Percentiles rank a stretch among this genome's conserved stretches.
Conservation (phyloP, 2,888 invertebrate species). For the Polia nebulosa region DNA sequence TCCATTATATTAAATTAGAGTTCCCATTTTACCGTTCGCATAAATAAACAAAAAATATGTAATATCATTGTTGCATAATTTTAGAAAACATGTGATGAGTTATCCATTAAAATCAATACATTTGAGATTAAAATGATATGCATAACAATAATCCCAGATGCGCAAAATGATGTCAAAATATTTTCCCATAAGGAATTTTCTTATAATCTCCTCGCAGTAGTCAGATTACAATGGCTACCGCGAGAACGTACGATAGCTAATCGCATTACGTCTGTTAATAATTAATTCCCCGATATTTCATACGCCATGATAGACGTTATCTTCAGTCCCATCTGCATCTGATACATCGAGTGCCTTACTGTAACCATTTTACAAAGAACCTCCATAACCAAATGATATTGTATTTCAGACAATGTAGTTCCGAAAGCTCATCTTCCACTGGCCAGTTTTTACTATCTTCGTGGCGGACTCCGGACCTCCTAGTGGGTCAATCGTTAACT, state of each 20-base stretch:
- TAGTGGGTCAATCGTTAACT: conserved; percentile 84
- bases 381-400: conserved; percentile 46
- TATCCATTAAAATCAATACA: conserved; percentile 6
- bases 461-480: conserved; percentile 80
- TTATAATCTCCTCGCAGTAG: conserved; percentile 72
- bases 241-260: conserved; percentile 82
- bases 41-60: neutral
- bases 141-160: conserved; percentile 25
- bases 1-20: too few species aligned
- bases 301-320: conserved; percentile 84
- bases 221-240: conserved; percentile 82
- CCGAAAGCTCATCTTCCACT: conserved; percentile 66
- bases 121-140: neutral
- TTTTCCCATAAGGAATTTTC: conserved; percentile 58
- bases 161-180: conserved; percentile 64
- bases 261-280: conserved; percentile 85
- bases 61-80: neutral
- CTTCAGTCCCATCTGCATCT: conserved; percentile 80
- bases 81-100: too few species aligned
- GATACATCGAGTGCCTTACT: conserved; percentile 74
- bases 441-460: conserved; percentile 75
- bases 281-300: conserved; percentile 87
- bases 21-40: neutral
- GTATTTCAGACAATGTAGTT: conserved; percentile 62
- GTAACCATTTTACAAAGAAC: conserved; percentile 72